Base-by-base conservation (phyloP, 2,797 vertebrate species). In the Pogonophryne albipinna region DNA sequence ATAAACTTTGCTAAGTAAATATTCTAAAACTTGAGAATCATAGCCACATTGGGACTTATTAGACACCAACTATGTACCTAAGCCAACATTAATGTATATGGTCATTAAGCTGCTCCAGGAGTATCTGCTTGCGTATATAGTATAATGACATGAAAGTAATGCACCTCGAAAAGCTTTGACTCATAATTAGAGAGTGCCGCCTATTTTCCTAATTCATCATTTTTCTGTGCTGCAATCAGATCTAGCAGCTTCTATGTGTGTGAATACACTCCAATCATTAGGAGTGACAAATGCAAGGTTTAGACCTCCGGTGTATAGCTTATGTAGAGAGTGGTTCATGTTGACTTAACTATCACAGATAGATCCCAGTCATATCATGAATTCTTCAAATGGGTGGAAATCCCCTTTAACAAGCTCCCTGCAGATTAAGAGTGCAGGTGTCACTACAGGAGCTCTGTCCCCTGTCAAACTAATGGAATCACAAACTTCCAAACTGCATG, bases 21-120 rank as follows among this genome's bases (percentile, higher is more conserved):
- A 84, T 71, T 75, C 60, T 69, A 72, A 73, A 59, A 79, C 45
- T 76, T 79, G 61, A 78, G 78, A 57, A 71, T 78, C 71, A 77
- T 50, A 74, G 74, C 76, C 87, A 83, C 88, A 85, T 0, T 15
- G 89, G 87, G 84, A 85, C 85, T 82, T 83, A 87, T 91, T 86
- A 92, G 69, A 73, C 38, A 46, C 55, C 0, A 85, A 80, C 78
- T 65, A 66, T 50, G 55, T 14, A 66, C 70, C 57, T 66, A 42
- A 79, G 74, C 71, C 59, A 73, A 64, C 50, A 83, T 58, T 44
- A 75, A 68, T 85, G 85, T 63, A 76, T 56, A 58, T 73, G 51
- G 77, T 83, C 70, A 82, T 81, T 85, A 80, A 75, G 51, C 53
- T 69, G 52, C 58, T 83, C 83, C 71, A 51, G 44, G 72, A 80